Percentiles rank a stretch among this genome's conserved stretches.
Conservation (phyloP, 2,888 invertebrate genomes). For the Rhagonycha lutea region DNA sequence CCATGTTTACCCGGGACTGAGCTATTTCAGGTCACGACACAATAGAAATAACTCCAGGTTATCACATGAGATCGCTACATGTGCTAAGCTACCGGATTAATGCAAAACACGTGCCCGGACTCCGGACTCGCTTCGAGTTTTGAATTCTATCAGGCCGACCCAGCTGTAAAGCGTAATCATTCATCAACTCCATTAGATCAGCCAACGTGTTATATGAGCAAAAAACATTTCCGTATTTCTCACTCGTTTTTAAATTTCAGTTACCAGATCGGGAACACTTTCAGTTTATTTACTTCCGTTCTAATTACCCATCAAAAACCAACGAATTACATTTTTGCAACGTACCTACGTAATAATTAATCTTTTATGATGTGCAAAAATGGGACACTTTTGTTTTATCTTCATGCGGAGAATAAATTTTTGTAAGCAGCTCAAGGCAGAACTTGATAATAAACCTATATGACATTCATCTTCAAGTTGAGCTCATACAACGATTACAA, state of each 20-base stretch:
- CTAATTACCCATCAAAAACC: not conserved
- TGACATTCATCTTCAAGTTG: constrained; percentile 22
- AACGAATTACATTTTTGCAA: not conserved
- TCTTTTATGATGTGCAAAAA: not conserved
- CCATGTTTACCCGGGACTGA: constrained; percentile 39
- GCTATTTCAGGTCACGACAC: constrained; percentile 47
- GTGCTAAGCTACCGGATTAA: constrained; percentile 43
- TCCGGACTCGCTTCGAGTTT: constrained; percentile 28
- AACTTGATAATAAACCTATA: constrained; percentile 7
- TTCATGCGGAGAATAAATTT: constrained; percentile 14
- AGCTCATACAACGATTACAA: constrained; percentile 18
- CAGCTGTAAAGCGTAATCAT: constrained; percentile 26
- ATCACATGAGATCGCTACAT: constrained; percentile 41
- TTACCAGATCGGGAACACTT: not conserved
- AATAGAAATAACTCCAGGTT: constrained; percentile 47
- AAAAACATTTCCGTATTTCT: not conserved
- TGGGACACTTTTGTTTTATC: not conserved
- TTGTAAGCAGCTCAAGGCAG: constrained; percentile 13
- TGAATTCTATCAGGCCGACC: constrained; percentile 29
- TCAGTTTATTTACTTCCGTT: not conserved
- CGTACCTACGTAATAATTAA: not conserved
- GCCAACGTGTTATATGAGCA: not conserved
- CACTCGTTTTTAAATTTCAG: not conserved
- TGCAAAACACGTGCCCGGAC: constrained; percentile 39
- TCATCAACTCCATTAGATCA: constrained; percentile 23